Conservation (phyloP, 2,113 vertebrate species). For the Vulpes lagopus region DNA sequence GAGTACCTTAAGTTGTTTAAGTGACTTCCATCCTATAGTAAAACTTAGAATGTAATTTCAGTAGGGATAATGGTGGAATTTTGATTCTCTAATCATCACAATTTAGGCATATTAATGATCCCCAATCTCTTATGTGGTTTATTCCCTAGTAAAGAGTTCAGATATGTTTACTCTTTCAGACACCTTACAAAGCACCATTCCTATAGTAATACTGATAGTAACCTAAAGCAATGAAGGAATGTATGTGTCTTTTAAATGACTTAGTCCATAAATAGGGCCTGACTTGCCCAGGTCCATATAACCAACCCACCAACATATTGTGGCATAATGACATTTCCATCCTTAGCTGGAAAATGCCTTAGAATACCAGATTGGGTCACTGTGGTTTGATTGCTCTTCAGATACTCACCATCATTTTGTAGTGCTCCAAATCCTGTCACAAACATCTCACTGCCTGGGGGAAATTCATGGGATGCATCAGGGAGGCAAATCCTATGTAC, state of each 20-base stretch:
- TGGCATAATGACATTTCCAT: not conserved
- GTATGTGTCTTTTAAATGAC: not conserved
- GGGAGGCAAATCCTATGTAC: conserved; percentile 91
- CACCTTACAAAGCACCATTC: not conserved
- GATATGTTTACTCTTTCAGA: not conserved
- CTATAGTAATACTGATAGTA: not conserved
- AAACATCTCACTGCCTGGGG: conserved; percentile 79
- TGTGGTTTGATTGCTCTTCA: not conserved
- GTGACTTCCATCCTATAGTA: not conserved
- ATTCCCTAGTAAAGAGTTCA: conserved; percentile 22
- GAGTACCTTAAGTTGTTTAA: conserved; percentile 8
- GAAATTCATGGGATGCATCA: conserved; percentile 84
- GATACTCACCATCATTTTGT: conserved; percentile 72
- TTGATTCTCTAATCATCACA: not conserved
- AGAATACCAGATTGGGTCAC: not conserved
- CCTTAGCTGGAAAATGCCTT: not conserved
- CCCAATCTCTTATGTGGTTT: not conserved
- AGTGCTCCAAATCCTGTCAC: conserved; percentile 91
- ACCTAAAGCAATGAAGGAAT: not conserved
- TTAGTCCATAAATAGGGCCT: not conserved
- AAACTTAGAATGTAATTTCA: not conserved
- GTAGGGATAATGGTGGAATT: not conserved
- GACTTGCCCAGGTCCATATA: not conserved
- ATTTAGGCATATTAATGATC: not conserved
- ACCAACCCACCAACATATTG: not conserved